These are phyloP conservation scores for Musca domestica DNA, from an alignment of 1,140 invertebrate genomes.

Conservation along the genomic window DNA sequence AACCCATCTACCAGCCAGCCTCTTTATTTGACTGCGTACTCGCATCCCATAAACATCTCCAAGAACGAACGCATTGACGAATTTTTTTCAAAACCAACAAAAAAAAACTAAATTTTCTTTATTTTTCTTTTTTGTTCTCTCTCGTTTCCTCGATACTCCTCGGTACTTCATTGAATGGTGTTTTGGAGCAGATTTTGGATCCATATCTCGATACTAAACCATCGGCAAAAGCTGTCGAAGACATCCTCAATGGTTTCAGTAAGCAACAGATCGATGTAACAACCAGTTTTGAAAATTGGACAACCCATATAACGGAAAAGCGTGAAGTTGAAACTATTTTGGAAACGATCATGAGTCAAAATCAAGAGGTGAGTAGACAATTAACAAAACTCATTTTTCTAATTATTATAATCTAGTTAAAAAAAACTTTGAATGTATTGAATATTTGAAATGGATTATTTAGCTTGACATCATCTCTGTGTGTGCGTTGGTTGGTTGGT, in stretches of 20 bases:
- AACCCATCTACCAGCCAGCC: not conserved
- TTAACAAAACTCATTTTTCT: not conserved
- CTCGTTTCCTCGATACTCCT: not conserved
- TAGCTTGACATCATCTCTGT: no score
- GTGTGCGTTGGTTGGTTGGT: no score
- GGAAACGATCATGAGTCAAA: constrained; percentile 72
- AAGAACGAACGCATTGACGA: constrained; percentile 2
- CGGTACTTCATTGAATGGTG: not conserved
- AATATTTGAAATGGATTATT: no score
- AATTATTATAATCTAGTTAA: no score
- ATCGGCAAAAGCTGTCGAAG: constrained; percentile 68
- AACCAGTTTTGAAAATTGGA: constrained; percentile 69
- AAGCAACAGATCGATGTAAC: constrained; percentile 66
- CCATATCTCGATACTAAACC: constrained; percentile 70
- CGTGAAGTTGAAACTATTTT: constrained; percentile 67
- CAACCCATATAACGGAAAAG: constrained; percentile 63
- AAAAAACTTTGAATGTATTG: no score
- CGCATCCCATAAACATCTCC: constrained; percentile 17
- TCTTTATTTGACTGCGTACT: constrained; percentile 15
- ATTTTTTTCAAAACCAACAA: not conserved
- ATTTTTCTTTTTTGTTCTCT: not conserved
- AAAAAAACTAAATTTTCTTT: constrained; percentile 5
- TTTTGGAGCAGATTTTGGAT: constrained; percentile 65
- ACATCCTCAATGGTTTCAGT: constrained; percentile 68
- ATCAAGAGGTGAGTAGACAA: constrained; percentile 62